A percentile compares a stretch with the other conserved stretches of the same genome.
Conservation (phyloP, 2,113 vertebrate species). For the Galeopterus variegatus region DNA sequence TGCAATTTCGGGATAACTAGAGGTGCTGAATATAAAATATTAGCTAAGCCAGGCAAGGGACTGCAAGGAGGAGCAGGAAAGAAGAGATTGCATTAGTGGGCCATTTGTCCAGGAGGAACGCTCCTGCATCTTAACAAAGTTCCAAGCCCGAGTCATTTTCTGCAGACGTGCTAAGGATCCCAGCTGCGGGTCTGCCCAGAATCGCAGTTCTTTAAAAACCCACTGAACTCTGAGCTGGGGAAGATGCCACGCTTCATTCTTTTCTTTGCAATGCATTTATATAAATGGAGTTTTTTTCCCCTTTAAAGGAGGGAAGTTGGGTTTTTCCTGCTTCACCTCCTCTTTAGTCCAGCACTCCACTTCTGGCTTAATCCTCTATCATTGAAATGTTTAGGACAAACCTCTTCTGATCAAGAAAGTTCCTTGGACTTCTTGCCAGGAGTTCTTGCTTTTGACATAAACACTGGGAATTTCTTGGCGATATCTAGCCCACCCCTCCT, state of each 20-base stretch:
- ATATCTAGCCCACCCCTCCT: background rate
- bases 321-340: constrained; percentile 86
- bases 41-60: constrained; percentile 4
- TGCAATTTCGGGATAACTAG: constrained; percentile 65
- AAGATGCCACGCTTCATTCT: constrained; percentile 49
- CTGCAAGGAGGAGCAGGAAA: background rate
- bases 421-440: constrained; percentile 75
- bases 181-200: background rate
- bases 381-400: constrained; percentile 84
- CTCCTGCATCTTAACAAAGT: constrained; percentile 62
- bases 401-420: constrained; percentile 73
- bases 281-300: constrained; percentile 76
- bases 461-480: constrained; percentile 43
- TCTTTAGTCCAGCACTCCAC: constrained; percentile 69
- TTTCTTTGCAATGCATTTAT: constrained; percentile 80
- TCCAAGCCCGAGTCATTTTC: constrained; percentile 31
- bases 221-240: constrained; percentile 64
- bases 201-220: constrained; percentile 72
- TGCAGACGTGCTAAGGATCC: background rate
- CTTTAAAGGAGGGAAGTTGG: constrained; percentile 77
- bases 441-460: constrained; percentile 70
- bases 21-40: constrained; percentile 55
- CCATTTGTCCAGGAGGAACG: constrained; percentile 4
- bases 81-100: background rate
- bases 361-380: constrained; percentile 84